A percentile compares a stretch with the other conserved stretches of the same genome.
Conservation (phyloP, 2,113 vertebrate species). For the Mugil cephalus region DNA sequence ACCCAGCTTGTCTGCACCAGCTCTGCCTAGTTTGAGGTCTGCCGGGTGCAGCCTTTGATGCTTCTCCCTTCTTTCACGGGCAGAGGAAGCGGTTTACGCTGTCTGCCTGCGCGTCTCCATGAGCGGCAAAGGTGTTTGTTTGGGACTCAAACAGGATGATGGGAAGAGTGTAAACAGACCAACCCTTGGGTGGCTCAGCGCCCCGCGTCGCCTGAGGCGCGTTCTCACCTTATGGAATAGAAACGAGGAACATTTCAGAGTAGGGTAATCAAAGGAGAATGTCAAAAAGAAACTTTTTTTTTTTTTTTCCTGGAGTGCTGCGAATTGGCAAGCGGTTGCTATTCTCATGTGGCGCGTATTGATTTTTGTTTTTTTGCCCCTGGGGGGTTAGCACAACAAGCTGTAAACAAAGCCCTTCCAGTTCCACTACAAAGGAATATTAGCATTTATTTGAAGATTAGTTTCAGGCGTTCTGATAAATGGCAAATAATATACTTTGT, state of each 20-base stretch:
- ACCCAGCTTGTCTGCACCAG: constrained; percentile 22
- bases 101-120: constrained; percentile 37
- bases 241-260: background rate
- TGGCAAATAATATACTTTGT: too few species aligned
- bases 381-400: too few species aligned
- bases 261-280: background rate
- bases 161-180: constrained; percentile 34
- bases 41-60: constrained; percentile 51
- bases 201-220: constrained; percentile 30
- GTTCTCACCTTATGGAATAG: background rate
- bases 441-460: too few species aligned
- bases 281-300: too few species aligned
- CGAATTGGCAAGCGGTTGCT: too few species aligned
- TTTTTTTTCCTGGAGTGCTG: too few species aligned
- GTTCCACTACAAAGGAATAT: too few species aligned
- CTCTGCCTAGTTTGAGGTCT: constrained; percentile 48
- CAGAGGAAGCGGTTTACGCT: constrained; percentile 51
- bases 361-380: too few species aligned
- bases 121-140: constrained; percentile 53
- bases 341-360: too few species aligned
- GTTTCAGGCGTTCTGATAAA: too few species aligned
- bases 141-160: constrained; percentile 35
- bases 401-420: too few species aligned
- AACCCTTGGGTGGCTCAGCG: constrained; percentile 8
- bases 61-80: constrained; percentile 17